Conservation (phyloP, 2,797 vertebrate species). For the Muscicapa striata region DNA sequence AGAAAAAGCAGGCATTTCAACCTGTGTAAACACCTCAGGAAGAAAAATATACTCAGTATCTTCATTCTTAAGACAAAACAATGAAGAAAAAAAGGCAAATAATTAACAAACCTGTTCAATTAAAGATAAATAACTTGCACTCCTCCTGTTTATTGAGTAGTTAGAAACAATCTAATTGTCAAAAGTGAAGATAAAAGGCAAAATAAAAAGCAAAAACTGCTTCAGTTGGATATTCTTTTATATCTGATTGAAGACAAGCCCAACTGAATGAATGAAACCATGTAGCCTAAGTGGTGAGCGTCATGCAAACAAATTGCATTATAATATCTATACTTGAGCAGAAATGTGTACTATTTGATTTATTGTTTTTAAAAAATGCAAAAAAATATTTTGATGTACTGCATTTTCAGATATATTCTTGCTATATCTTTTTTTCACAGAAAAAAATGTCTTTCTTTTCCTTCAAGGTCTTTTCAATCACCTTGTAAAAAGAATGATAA, state of each 20-base stretch:
- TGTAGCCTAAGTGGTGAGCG: neutral
- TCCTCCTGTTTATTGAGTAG: neutral
- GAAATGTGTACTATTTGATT: neutral
- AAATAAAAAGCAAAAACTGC: neutral
- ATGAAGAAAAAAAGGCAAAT: neutral
- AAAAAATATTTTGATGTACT: neutral
- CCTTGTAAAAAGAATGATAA: neutral
- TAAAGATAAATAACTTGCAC: neutral
- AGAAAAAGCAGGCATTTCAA: slow-evolving; percentile 3
- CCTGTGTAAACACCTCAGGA: neutral
- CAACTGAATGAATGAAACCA: neutral
- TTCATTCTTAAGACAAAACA: neutral
- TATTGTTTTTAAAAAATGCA: neutral
- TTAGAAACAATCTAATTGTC: neutral
- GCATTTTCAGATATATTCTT: neutral
- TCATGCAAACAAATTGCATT: neutral
- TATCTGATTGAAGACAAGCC: neutral
- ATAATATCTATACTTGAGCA: neutral
- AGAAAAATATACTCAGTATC: neutral
- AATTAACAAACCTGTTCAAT: neutral
- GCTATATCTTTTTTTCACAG: neutral
- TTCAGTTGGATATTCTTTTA: neutral
- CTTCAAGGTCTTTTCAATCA: neutral
- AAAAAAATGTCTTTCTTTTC: neutral
- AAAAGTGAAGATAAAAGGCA: neutral